Evolutionary conservation across 2,888 invertebrate genomes (phyloP).

Genomic region (Epistrophe eligans): DNA sequence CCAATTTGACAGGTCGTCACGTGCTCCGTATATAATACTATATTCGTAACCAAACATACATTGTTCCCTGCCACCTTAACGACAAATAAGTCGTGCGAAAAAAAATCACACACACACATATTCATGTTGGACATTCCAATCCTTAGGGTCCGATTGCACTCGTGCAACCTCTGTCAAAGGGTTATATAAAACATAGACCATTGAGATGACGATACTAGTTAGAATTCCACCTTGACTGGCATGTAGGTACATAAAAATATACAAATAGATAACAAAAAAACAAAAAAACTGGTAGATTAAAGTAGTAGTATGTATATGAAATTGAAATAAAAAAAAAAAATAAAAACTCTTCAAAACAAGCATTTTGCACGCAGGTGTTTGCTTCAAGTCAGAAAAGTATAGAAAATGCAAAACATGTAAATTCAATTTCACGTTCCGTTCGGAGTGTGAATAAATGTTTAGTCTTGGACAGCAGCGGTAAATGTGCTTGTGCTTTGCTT

Average conservation of each 20-base stretch:
- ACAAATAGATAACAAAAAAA: neutral
- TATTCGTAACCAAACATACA: neutral
- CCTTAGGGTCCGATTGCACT: conserved; percentile 5
- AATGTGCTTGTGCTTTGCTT: conserved; percentile 16
- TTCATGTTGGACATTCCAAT: conserved; percentile 20
- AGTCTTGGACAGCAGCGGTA: conserved; percentile 66
- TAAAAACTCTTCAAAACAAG: conserved; percentile 9
- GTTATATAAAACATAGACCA: conserved; percentile 46
- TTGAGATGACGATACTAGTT: conserved; percentile 32
- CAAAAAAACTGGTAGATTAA: conserved; percentile 16
- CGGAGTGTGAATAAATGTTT: conserved; percentile 71
- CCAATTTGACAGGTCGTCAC: conserved; percentile 19
- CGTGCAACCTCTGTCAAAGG: conserved; percentile 51
- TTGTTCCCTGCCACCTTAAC: neutral
- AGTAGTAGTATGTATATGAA: too few species aligned
- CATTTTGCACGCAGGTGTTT: conserved; percentile 70
- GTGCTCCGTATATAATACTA: neutral
- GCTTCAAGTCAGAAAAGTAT: neutral
- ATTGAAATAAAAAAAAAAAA: neutral
- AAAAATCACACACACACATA: neutral
- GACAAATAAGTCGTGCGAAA: conserved; percentile 14
- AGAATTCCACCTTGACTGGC: conserved; percentile 19
- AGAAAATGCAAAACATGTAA: conserved; percentile 71
- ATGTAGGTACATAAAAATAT: neutral
- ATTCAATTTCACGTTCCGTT: conserved; percentile 72